phyloP scores from a whole-genome alignment of 2,113 vertebrate species.

The Castor canadensis region DNA sequence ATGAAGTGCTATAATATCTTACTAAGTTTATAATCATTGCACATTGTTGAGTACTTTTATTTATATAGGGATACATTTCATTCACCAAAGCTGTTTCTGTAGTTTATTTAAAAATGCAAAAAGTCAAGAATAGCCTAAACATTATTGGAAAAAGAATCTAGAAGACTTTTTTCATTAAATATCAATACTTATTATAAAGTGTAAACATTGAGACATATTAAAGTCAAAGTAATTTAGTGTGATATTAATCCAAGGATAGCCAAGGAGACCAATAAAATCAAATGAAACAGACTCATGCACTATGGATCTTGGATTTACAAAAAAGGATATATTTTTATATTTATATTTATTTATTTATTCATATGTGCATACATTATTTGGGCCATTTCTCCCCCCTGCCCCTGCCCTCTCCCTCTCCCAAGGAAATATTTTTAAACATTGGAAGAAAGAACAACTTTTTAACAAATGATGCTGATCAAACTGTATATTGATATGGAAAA shows the following conservation, averaged over 20 bases:
- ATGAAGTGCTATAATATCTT: not conserved
- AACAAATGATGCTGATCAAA: not conserved
- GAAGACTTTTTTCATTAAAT: not conserved
- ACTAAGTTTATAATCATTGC: conserved; percentile 13
- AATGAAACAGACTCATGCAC: not conserved
- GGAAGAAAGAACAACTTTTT: not conserved
- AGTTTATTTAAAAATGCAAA: not conserved
- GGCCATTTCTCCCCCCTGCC: too few species aligned
- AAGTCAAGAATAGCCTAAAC: not conserved
- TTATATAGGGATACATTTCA: not conserved
- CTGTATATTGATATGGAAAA: not conserved
- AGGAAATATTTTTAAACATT: not conserved
- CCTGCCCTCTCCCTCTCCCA: too few species aligned
- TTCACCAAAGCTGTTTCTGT: not conserved
- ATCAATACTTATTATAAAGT: not conserved
- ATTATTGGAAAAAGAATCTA: not conserved
- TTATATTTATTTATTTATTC: too few species aligned
- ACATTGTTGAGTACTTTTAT: not conserved
- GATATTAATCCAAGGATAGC: not conserved
- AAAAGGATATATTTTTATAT: too few species aligned
- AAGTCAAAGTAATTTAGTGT: not conserved
- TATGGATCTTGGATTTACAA: not conserved
- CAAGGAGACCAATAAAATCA: not conserved
- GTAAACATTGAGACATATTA: not conserved
- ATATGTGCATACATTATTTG: too few species aligned